Evolutionary conservation across 2,113 vertebrate genomes (phyloP).

Genomic region (Leuciscus idus): DNA sequence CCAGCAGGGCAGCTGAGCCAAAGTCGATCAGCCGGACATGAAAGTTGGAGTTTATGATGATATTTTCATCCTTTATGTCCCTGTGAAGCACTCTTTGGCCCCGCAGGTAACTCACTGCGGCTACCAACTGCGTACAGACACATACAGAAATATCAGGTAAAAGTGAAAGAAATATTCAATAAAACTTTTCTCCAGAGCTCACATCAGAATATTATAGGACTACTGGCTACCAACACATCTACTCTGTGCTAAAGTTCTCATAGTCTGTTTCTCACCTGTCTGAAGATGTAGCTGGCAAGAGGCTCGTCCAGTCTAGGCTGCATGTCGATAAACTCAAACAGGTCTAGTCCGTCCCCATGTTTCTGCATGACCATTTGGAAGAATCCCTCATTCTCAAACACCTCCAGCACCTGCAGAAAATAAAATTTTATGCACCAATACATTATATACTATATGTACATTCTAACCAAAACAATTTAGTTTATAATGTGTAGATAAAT

Average conservation of each 20-base stretch:
- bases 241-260: background rate
- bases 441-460: too few species aligned
- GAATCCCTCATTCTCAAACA: constrained; percentile 90
- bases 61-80: constrained; percentile 96
- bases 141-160: background rate
- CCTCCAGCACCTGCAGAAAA: constrained; percentile 81
- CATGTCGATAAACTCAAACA: constrained; percentile 92
- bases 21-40: constrained; percentile 91
- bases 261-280: constrained; percentile 79
- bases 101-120: constrained; percentile 86
- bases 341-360: constrained; percentile 89
- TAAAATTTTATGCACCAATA: too few species aligned
- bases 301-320: constrained; percentile 89
- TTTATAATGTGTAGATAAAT: too few species aligned
- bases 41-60: constrained; percentile 90
- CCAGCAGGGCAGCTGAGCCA: constrained; percentile 87
- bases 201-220: too few species aligned
- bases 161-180: background rate
- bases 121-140: constrained; percentile 80
- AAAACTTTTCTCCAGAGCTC: too few species aligned
- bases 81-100: constrained; percentile 83
- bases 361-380: constrained; percentile 98
- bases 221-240: background rate
- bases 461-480: too few species aligned
- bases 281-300: constrained; percentile 91